A percentile compares a stretch with the other conserved stretches of the same genome.
Evolutionary conservation across 2,113 vertebrate genomes (phyloP).

Genomic region (Petaurus breviceps): DNA sequence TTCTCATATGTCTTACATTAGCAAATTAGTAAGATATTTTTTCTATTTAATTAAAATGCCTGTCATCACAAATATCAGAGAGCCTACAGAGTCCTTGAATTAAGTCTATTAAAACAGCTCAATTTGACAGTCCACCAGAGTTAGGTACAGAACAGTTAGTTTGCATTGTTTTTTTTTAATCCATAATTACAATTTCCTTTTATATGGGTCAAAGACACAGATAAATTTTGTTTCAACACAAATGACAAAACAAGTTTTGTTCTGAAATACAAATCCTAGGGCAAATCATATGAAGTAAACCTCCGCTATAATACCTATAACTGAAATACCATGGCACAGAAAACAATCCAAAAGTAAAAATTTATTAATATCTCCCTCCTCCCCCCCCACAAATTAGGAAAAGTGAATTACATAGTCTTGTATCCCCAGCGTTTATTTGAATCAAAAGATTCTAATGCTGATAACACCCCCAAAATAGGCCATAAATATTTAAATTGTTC

Average conservation of each 20-base stretch:
- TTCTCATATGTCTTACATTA: not conserved
- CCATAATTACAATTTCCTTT: not conserved
- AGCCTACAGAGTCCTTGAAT: slow-evolving; percentile 10
- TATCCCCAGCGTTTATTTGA: not conserved
- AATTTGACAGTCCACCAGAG: not conserved
- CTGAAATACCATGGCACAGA: not conserved
- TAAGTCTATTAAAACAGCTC: slow-evolving; percentile 1
- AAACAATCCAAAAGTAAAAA: not conserved
- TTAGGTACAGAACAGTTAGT: not conserved
- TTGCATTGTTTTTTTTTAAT: not conserved
- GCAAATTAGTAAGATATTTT: slow-evolving; percentile 6
- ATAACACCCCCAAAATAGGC: slow-evolving; percentile 31
- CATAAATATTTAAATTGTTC: slow-evolving; percentile 23
- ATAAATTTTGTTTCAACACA: not conserved
- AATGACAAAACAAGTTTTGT: not conserved
- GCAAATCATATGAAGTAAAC: not conserved
- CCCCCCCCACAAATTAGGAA: slow-evolving; percentile 39
- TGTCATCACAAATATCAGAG: not conserved
- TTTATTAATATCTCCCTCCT: not conserved
- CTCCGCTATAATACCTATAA: not conserved
- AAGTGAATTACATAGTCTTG: not conserved
- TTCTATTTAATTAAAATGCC: not conserved
- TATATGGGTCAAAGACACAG: not conserved
- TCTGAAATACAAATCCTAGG: not conserved
- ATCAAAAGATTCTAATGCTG: slow-evolving; percentile 33